Evolutionary conservation across 2,113 vertebrate genomes (phyloP), one percentile per base, ranked within the genome.

Genomic region (Equus przewalskii): DNA sequence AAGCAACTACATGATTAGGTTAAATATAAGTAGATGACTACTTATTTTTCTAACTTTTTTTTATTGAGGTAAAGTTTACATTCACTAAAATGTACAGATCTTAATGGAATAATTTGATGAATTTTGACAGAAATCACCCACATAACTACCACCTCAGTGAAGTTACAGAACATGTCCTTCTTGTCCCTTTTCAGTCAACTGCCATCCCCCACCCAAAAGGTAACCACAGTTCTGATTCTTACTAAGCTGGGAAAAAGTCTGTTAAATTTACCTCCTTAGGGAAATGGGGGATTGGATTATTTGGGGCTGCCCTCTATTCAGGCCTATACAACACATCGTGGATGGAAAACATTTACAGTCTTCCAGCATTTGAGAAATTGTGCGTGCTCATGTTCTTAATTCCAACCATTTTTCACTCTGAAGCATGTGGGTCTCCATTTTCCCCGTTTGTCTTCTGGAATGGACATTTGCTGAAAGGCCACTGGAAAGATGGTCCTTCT

Each of bases 301-400:
- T 36, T 79, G 94, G 30, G 33, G 26, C 3, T 60, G 49, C 70
- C 33, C 76, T 91, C 2, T 36, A 14, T 13, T 60, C 10, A 44
- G 73, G 30, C 28, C 26, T 3, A 2, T 1, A 14, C 0, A 14
- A 73, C 14, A 41, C 5, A 6, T 5, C 0, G 2, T 15, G 4
- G 54, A 26, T 15, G 26, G 65, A 41, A 79, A 84, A 30, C 18
- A n/a, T 36, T 49, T 33, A 54, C 0, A 4, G 28, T 73, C 65
- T 72, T 0, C 0, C 46, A 78, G 15, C 46, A 28, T 19, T 30
- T n/a, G 69, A 96, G 78, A n/a, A 67, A 51, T 15, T 0, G 19
- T 28, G 36, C 22, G 30, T 9, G 16, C 21, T 46, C 51, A 15
- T 3, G 5, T 22, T 67, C 84, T 56, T 30, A 18, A 70, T 18